Conservation (phyloP, 2,888 invertebrate species). For the Mystacides longicornis region DNA sequence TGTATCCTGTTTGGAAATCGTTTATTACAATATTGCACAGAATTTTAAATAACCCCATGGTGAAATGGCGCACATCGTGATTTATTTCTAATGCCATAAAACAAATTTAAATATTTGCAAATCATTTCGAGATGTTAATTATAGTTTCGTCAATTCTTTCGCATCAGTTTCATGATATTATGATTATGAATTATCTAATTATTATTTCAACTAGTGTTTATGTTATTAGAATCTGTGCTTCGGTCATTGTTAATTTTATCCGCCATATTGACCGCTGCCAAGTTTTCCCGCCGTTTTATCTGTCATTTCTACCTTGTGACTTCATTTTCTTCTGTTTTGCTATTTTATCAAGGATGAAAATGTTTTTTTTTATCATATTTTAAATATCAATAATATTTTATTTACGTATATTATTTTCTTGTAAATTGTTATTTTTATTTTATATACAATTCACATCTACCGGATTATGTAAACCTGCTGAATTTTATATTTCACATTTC, state of each 20-base stretch:
- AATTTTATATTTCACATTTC: too few species aligned
- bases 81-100: background rate
- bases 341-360: background rate
- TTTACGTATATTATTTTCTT: too few species aligned
- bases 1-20: background rate
- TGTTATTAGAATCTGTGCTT: too few species aligned
- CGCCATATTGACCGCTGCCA: conserved; percentile 14
- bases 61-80: background rate
- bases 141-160: conserved; percentile 5
- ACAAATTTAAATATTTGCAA: background rate
- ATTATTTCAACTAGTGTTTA: too few species aligned
- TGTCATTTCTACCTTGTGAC: conserved; percentile 10
- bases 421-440: too few species aligned
- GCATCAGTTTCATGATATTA: too few species aligned
- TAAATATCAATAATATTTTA: background rate
- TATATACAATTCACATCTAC: too few species aligned
- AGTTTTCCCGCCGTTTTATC: conserved; percentile 21
- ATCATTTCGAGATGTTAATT: conserved; percentile 3
- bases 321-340: background rate
- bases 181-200: too few species aligned
- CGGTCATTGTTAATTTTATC: conserved; percentile 20
- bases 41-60: background rate
- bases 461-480: too few species aligned
- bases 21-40: too few species aligned
- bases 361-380: background rate